A percentile compares a stretch with the other conserved stretches of the same genome.
These are phyloP conservation scores for Fissipunctia ypsillon DNA, from an alignment of 2,888 invertebrate species.

Conservation along the genomic window DNA sequence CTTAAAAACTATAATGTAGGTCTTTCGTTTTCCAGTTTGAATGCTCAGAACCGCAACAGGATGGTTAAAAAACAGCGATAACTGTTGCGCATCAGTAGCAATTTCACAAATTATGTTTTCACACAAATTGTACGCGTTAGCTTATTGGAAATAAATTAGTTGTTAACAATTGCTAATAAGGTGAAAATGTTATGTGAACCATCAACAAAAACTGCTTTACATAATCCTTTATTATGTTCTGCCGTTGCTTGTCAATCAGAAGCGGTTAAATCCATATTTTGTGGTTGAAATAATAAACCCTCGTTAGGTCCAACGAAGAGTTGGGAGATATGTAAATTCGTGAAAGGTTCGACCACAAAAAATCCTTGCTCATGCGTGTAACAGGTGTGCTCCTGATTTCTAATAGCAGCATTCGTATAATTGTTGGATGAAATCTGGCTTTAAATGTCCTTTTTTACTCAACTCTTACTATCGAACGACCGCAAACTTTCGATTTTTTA, in stretches of 20 bases:
- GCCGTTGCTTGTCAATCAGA: slow-evolving; percentile 84
- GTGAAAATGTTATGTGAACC: slow-evolving; percentile 79
- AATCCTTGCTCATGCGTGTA: slow-evolving; percentile 82
- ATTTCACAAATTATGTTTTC: slow-evolving; percentile 73
- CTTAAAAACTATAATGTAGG: slow-evolving; percentile 35
- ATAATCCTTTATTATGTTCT: slow-evolving; percentile 80
- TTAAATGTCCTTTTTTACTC: slow-evolving; percentile 74
- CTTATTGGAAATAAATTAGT: slow-evolving; percentile 77
- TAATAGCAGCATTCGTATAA: slow-evolving; percentile 83
- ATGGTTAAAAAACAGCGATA: slow-evolving; percentile 51
- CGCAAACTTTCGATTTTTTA: slow-evolving; percentile 84
- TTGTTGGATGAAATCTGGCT: slow-evolving; percentile 78
- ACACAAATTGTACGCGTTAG: slow-evolving; percentile 72
- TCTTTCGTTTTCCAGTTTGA: slow-evolving; percentile 35
- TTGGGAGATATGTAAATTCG: slow-evolving; percentile 88
- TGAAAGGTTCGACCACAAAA: slow-evolving; percentile 85
- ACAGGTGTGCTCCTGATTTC: slow-evolving; percentile 87
- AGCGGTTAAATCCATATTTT: slow-evolving; percentile 84
- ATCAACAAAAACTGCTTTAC: slow-evolving; percentile 74
- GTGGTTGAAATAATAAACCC: slow-evolving; percentile 89
- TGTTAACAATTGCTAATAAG: slow-evolving; percentile 82
- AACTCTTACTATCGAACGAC: slow-evolving; percentile 77
- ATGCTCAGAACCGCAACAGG: slow-evolving; percentile 35
- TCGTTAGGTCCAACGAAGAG: slow-evolving; percentile 86
- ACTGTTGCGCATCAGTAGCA: slow-evolving; percentile 62